Evolutionary conservation across 1,140 invertebrate species (phyloP).

Genomic region (Phocides pigmalion): DNA sequence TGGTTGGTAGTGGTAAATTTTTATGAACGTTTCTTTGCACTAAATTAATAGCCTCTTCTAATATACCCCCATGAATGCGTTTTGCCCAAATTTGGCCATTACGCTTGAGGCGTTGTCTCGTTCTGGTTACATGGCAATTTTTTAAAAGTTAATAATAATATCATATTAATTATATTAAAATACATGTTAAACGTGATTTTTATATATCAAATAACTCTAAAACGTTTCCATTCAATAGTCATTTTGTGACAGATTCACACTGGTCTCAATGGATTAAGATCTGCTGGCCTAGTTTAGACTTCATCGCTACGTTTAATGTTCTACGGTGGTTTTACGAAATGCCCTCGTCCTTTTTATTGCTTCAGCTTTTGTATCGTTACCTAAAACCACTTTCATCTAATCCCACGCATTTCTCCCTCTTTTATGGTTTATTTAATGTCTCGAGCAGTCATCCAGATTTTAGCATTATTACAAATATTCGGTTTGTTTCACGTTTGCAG

Average conservation of each 20-base stretch:
- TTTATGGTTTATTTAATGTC: not conserved
- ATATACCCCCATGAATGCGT: too few relatives aligned
- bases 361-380: conserved; percentile 36
- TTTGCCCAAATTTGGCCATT: too few relatives aligned
- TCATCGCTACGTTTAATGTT: conserved; percentile 32
- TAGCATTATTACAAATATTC: not conserved
- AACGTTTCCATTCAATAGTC: not conserved
- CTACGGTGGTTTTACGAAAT: conserved; percentile 39
- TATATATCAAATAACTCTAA: too few relatives aligned
- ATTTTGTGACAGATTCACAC: not conserved
- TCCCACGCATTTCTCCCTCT: conserved; percentile 18
- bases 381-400: conserved; percentile 35
- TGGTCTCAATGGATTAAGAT: not conserved
- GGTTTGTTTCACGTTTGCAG: not conserved
- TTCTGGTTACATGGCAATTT: too few relatives aligned
- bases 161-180: too few relatives aligned
- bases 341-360: conserved; percentile 38
- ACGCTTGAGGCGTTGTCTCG: too few relatives aligned
- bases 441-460: not conserved
- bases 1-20: too few relatives aligned
- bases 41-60: too few relatives aligned
- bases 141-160: too few relatives aligned
- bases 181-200: too few relatives aligned
- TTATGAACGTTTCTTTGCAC: too few relatives aligned
- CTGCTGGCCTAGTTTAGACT: conserved; percentile 1